Base-by-base conservation (phyloP, 2,888 invertebrate species). In the Perizoma flavofasciatum region DNA sequence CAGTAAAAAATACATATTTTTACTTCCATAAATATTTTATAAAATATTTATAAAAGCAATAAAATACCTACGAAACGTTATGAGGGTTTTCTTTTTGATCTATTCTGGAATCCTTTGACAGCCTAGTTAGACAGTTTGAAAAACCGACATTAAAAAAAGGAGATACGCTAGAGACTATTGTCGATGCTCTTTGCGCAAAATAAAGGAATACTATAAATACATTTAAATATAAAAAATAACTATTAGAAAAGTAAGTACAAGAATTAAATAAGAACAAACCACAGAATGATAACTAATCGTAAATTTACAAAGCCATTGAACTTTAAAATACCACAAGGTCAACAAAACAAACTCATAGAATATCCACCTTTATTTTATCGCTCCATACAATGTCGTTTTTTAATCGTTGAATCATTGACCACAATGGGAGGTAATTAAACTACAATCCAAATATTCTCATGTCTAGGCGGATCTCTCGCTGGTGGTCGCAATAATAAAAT, bases 381-480 rank as follows among this genome's bases (percentile, higher is more conserved):
- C 55, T 55, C 35, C 49, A 59, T 50, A 71, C 76, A 79, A 79
- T 77, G 72, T 72, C 34, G 50, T 55, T 58, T 61, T 61, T 58
- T 55, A 48, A 70, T 55, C 51, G 67, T 74, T 71, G 72, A 81
- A 77, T 79, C 83, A 79, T 78, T 74, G 69, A 70, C 81, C 85
- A 89, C 91, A 90, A 90, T 89, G 82, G 86, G 81, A 84, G 88
- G 87, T 89, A 89, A 91, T 90, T 90, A 91, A 89, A 88, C 79
- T 73, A 83, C 82, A 89, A 87, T 86, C 85, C 89, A 88, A 90
- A 90, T 89, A 90, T 83, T 83, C 85, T 79, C 80, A 72, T 81
- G 81, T 83, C 86, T 83, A 81, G 77, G 78, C 82, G 82, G 83
- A 87, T 83, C 75, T 82, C 83, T 82, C 86, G 76, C 78, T 71